Evolutionary conservation across 2,113 vertebrate species (phyloP), one percentile per base, ranked within the genome.

Genomic region (Toxotes chatareus): DNA sequence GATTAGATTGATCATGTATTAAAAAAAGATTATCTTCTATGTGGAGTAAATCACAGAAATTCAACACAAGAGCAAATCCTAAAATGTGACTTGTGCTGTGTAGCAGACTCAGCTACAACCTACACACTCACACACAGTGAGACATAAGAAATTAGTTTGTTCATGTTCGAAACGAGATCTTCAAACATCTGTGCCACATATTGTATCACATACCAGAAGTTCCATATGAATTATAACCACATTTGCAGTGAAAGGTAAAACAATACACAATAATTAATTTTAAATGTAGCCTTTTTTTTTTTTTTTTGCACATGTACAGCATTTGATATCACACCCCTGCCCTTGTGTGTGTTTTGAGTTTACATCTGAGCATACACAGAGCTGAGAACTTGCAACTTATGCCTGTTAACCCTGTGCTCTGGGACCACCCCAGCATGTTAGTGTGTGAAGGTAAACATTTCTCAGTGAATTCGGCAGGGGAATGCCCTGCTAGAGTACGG

Each of bases 111-210:
- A 77, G 55, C 79, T 65, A 72, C 57, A 70, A 88, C 69, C 73
- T 72, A 89, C 84, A 78, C 66, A 62, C 79, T 85, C 63, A 55
- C 55, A 47, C 47, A 72, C 68, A 55, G 72, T 73, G 51, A 86
- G 87, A 83, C 80, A 90, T 66, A 73, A 89, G 74, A 91, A 87
- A 86, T 86, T 66, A 61, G 61, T 85, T 88, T 64, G 76, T 40
- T 83, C 80, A 78, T 84, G 79, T 88, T 86, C 16, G 21, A 62
- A 60, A 51, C 55, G 73, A 85, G 73, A 85, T 81, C 49, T 76
- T 82, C 77, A 89, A 59, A 93, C 93, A 94, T 95, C 93, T 95
- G 93, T 79, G 87, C 56, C 84, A 86, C 91, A 94, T 90, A 93
- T 91, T 94, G 85, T 31, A 75, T 85, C 74, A 82, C 88, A 93